Conservation (phyloP, 1,140 invertebrate genomes). For the Lethrus apterus region DNA sequence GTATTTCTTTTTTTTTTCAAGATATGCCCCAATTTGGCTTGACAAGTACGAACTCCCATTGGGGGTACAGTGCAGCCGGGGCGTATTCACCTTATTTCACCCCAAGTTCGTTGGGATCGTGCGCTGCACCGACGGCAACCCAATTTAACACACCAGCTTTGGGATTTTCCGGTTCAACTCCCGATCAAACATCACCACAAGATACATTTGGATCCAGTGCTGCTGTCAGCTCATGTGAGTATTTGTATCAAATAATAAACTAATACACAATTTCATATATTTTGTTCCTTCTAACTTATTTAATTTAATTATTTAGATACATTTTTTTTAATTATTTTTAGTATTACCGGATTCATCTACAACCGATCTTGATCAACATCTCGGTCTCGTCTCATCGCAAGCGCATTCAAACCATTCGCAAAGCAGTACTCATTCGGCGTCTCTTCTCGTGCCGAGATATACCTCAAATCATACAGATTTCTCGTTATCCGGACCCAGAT, state of each 20-base stretch:
- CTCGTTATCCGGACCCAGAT: constrained; percentile 52
- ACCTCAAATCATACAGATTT: constrained; percentile 42
- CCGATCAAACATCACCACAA: constrained; percentile 61
- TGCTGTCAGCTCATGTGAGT: constrained; percentile 40
- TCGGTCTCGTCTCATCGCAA: constrained; percentile 59
- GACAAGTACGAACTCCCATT: constrained; percentile 70
- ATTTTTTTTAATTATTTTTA: constrained; percentile 39
- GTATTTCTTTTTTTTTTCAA: constrained; percentile 36
- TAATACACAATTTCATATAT: no score
- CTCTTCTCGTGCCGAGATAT: constrained; percentile 51
- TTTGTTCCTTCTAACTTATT: no score
- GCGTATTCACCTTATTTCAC: constrained; percentile 73
- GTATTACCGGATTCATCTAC: constrained; percentile 68
- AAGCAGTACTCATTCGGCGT: constrained; percentile 36
- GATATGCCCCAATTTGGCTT: constrained; percentile 72
- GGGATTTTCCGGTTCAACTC: constrained; percentile 56
- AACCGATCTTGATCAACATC: constrained; percentile 67
- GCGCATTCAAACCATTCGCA: constrained; percentile 42
- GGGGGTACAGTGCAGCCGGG: constrained; percentile 74
- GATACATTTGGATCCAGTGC: constrained; percentile 49
- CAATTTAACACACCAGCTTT: constrained; percentile 61
- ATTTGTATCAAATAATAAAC: constrained; percentile 1
- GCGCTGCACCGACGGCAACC: constrained; percentile 53
- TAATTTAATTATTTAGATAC: no score
- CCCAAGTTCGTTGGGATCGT: constrained; percentile 55